Conservation (phyloP, 2,113 vertebrate genomes). For the Hiodon alosoides region DNA sequence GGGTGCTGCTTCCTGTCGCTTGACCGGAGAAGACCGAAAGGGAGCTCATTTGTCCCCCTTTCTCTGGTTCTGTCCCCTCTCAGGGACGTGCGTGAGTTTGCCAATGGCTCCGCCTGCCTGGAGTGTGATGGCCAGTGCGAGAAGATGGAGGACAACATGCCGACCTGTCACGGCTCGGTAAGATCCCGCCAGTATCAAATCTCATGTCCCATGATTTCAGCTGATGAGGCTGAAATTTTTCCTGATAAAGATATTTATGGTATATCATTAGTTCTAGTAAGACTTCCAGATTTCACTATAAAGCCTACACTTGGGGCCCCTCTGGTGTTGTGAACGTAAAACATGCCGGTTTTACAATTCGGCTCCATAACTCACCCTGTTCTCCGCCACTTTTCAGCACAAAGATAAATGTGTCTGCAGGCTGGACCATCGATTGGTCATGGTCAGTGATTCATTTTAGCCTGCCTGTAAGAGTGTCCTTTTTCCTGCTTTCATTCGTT, state of each 20-base stretch:
- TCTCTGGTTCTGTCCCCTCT: conserved; percentile 23
- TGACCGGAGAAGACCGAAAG: too few relatives aligned
- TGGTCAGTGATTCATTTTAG: conserved; percentile 44
- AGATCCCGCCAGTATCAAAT: conserved; percentile 43
- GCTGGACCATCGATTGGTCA: conserved; percentile 27
- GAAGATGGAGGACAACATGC: conserved; percentile 77
- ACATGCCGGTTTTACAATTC: too few relatives aligned
- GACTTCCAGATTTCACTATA: too few relatives aligned
- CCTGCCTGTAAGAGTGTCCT: conserved; percentile 34
- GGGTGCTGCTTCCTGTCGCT: too few relatives aligned
- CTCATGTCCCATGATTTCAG: not conserved
- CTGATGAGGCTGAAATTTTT: not conserved
- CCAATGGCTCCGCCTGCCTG: conserved; percentile 83
- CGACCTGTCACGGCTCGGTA: conserved; percentile 87
- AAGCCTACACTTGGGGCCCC: too few relatives aligned
- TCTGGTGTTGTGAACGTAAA: too few relatives aligned
- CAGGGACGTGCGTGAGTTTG: conserved; percentile 90
- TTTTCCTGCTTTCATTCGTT: conserved; percentile 41
- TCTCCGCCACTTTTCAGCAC: conserved; percentile 13
- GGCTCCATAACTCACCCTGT: not conserved
- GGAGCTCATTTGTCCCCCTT: not conserved
- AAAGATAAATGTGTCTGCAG: conserved; percentile 23
- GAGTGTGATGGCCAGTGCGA: conserved; percentile 93
- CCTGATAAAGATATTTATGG: not conserved
- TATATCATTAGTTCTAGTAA: too few relatives aligned